phyloP scores from a whole-genome alignment of 2,113 vertebrate genomes.

The Cottus gobio region DNA sequence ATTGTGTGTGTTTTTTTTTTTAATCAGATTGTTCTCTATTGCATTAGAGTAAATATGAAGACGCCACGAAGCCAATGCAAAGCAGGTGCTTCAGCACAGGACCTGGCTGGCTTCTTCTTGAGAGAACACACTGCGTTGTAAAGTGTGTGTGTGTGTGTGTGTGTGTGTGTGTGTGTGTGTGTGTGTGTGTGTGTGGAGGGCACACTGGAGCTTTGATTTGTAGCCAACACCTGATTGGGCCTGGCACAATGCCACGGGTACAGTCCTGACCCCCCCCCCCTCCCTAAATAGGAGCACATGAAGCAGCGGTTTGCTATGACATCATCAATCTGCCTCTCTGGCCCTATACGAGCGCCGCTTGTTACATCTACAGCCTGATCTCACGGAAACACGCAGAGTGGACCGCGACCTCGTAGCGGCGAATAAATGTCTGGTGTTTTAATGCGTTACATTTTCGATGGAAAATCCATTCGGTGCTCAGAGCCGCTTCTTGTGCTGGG shows the following conservation, averaged over 20 bases:
- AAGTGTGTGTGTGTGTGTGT: constrained; percentile 33
- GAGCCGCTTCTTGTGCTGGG: no score
- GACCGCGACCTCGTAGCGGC: background rate
- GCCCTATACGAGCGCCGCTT: background rate
- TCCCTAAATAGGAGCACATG: constrained; percentile 26
- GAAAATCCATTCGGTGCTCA: background rate
- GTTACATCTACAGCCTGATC: constrained; percentile 1
- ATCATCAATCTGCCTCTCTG: background rate
- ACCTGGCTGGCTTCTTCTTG: constrained; percentile 13
- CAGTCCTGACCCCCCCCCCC: background rate
- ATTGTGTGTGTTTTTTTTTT: constrained; percentile 9
- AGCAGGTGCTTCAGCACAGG: constrained; percentile 31
- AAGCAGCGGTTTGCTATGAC: constrained; percentile 13
- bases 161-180: constrained; percentile 33
- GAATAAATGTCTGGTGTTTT: background rate
- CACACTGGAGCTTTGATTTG: constrained; percentile 45
- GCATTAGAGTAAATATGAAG: constrained; percentile 39
- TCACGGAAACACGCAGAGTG: background rate
- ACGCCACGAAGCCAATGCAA: constrained; percentile 44
- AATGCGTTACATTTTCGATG: background rate
- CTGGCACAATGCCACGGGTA: constrained; percentile 14
- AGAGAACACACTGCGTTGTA: constrained; percentile 3
- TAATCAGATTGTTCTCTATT: constrained; percentile 28
- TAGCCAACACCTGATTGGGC: constrained; percentile 55
- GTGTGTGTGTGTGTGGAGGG: constrained; percentile 21